These are phyloP conservation scores for Threskiornis aethiopicus DNA, from an alignment of 2,797 vertebrate genomes.

Conservation along the genomic window DNA sequence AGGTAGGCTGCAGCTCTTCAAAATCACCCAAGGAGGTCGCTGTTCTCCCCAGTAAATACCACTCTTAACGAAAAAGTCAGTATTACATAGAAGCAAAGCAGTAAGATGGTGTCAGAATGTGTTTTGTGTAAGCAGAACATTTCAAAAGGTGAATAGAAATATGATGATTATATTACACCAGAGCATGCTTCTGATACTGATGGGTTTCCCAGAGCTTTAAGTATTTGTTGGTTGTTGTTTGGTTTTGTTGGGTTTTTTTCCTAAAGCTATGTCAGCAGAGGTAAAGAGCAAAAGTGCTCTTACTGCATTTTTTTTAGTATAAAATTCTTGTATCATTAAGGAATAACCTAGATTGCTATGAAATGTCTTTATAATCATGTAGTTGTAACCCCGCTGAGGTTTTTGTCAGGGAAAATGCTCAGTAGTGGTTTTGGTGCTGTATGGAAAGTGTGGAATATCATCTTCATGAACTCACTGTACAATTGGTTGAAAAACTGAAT, in stretches of 20 bases:
- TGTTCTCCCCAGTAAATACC: background rate
- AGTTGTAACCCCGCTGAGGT: background rate
- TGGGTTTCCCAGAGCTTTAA: background rate
- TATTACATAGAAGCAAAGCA: background rate
- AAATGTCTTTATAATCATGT: background rate
- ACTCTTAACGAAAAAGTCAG: background rate
- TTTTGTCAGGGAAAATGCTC: background rate
- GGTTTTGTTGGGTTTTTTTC: background rate
- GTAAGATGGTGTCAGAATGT: background rate
- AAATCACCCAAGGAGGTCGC: background rate
- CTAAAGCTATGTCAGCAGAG: background rate
- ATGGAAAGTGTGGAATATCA: background rate
- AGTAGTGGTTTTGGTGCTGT: background rate
- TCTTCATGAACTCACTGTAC: background rate
- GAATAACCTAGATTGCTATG: background rate
- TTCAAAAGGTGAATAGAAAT: background rate
- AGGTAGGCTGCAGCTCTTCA: background rate
- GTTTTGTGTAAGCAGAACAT: background rate
- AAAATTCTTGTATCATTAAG: background rate
- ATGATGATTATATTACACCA: background rate
- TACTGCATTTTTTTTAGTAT: background rate
- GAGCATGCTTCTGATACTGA: background rate
- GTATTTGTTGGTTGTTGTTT: background rate
- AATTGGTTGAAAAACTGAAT: background rate
- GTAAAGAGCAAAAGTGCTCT: background rate